A percentile compares a stretch with the other conserved stretches of the same genome.
Conservation (phyloP, 1,140 invertebrate genomes). For the Megalonaias nervosa region DNA sequence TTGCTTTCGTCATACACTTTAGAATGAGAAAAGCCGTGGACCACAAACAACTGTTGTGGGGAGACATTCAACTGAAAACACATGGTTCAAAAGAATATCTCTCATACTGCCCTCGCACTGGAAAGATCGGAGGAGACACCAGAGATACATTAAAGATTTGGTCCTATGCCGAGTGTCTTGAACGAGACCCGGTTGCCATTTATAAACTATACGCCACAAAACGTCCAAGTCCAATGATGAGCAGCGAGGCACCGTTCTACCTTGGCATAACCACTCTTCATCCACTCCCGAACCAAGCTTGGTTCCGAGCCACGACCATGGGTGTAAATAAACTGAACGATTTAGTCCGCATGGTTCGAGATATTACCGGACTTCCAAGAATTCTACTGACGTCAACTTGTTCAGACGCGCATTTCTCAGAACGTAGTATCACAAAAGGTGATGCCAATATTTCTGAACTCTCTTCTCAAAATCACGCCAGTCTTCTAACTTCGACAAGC, state of each 20-base stretch:
- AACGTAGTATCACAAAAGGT: too few relatives aligned
- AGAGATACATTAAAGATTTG: constrained; percentile 28
- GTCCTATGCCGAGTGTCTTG: constrained; percentile 46
- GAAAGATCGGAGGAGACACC: constrained; percentile 28
- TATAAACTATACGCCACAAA: constrained; percentile 63
- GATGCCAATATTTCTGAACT: too few relatives aligned
- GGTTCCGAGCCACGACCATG: constrained; percentile 63
- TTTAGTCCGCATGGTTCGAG: constrained; percentile 63
- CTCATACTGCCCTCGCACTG: constrained; percentile 47
- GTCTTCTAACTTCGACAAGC: too few relatives aligned
- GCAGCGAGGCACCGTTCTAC: constrained; percentile 60
- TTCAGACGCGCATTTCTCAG: too few relatives aligned
- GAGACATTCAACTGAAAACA: constrained; percentile 55
- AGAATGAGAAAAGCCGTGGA: constrained; percentile 62
- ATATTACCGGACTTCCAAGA: constrained; percentile 43
- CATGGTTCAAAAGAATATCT: constrained; percentile 57
- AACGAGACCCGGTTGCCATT: constrained; percentile 60
- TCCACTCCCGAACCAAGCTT: constrained; percentile 51
- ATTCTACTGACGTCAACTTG: background rate
- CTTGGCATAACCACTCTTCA: constrained; percentile 49
- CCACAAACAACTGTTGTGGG: constrained; percentile 65
- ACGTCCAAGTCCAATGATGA: constrained; percentile 53
- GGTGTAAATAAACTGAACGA: constrained; percentile 66
- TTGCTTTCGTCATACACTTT: constrained; percentile 61
- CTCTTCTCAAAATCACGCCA: too few relatives aligned